Evolutionary conservation across 2,888 invertebrate species (phyloP).

Genomic region (Drosophila longiperda): DNA sequence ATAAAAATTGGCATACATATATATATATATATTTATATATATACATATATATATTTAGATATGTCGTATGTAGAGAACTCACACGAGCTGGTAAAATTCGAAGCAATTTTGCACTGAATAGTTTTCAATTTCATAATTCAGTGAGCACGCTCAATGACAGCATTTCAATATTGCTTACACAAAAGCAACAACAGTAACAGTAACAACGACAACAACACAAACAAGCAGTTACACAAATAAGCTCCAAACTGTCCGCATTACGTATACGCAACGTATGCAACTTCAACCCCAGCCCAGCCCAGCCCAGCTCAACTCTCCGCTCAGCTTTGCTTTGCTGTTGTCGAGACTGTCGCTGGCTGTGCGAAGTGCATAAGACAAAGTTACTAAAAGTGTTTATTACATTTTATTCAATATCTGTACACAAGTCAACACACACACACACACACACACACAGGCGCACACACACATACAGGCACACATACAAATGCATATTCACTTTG

Average conservation of each 20-base stretch:
- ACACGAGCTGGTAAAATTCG: conserved; percentile 63
- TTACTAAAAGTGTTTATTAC: conserved; percentile 79
- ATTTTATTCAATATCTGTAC: conserved; percentile 76
- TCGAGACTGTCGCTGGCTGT: conserved; percentile 44
- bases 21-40: conserved; percentile 1
- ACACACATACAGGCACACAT: conserved; percentile 16
- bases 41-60: conserved; percentile 4
- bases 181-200: conserved; percentile 44
- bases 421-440: conserved; percentile 32
- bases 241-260: conserved; percentile 55
- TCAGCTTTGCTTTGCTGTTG: conserved; percentile 23
- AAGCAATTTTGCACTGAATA: conserved; percentile 79
- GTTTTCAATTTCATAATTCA: conserved; percentile 84
- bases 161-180: conserved; percentile 77
- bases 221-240: conserved; percentile 51
- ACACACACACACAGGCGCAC: conserved; percentile 15
- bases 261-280: conserved; percentile 69
- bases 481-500: conserved; percentile 41
- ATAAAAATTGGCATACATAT: conserved; percentile 16
- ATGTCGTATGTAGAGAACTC: conserved; percentile 33
- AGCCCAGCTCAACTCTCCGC: conserved; percentile 1
- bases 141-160: conserved; percentile 80
- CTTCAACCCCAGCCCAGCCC: conserved; percentile 15
- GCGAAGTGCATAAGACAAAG: conserved; percentile 74
- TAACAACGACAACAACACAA: conserved; percentile 13